Percentiles rank a stretch among this genome's conserved stretches.
These are phyloP conservation scores for Zenarchopterus dispar DNA, from an alignment of 2,797 vertebrate species.

Conservation along the genomic window DNA sequence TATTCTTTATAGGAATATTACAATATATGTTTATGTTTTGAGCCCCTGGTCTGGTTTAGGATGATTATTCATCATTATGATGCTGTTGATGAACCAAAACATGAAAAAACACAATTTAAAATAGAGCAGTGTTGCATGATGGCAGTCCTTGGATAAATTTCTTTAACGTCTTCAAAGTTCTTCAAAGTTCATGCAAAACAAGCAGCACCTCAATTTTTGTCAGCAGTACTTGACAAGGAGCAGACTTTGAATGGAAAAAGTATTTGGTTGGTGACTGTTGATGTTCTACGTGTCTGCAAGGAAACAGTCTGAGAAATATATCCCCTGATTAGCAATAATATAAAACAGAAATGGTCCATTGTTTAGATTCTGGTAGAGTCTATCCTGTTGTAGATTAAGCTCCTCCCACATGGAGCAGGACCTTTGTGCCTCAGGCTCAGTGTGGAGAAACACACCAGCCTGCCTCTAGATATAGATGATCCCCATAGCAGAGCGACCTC, in stretches of 20 bases:
- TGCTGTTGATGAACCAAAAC: too few species aligned
- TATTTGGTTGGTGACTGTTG: background rate
- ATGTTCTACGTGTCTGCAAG: background rate
- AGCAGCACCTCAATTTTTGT: too few species aligned
- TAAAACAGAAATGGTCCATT: background rate
- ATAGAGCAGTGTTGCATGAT: too few species aligned
- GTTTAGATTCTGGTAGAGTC: conserved; percentile 28
- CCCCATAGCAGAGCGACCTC: conserved; percentile 28
- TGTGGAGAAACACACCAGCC: conserved; percentile 28
- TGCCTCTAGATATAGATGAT: conserved; percentile 20
- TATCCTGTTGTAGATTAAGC: conserved; percentile 8
- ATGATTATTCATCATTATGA: too few species aligned
- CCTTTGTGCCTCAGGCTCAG: conserved; percentile 26
- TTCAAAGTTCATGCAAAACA: too few species aligned
- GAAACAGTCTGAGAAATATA: background rate
- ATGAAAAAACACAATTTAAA: too few species aligned
- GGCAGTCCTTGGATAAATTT: too few species aligned
- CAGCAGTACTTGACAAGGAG: too few species aligned
- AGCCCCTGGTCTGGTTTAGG: too few species aligned
- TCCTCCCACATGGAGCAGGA: conserved; percentile 16
- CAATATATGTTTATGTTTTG: too few species aligned
- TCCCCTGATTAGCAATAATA: background rate
- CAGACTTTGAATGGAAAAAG: background rate
- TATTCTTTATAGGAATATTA: too few species aligned
- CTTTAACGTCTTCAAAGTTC: too few species aligned